Evolutionary conservation across 2,888 invertebrate genomes (phyloP).

Genomic region (Boloria euphrosyne): DNA sequence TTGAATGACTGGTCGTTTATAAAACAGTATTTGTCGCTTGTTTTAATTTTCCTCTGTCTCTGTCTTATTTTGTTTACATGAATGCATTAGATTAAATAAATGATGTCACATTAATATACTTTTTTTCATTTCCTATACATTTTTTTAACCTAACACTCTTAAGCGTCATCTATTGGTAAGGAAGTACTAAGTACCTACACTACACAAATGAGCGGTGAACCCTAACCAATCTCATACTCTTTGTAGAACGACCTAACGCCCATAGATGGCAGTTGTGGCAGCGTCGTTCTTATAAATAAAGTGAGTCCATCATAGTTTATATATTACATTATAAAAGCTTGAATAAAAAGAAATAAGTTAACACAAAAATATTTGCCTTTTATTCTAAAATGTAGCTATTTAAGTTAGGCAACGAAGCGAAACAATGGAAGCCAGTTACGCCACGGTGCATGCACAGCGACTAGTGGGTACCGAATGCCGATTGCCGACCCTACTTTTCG

Average conservation of each 20-base stretch:
- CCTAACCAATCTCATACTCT: not conserved
- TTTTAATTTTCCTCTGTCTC: conserved; percentile 50
- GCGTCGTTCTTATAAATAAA: not conserved
- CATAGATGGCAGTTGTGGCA: conserved; percentile 37
- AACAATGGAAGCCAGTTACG: conserved; percentile 61
- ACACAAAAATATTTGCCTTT: not conserved
- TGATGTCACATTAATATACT: conserved; percentile 13
- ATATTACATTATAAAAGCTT: not conserved
- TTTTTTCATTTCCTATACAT: not conserved
- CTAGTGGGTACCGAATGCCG: conserved; percentile 38
- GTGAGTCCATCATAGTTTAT: not conserved
- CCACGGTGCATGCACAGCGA: conserved; percentile 51
- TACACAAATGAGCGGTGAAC: not conserved
- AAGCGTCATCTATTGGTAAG: conserved; percentile 23
- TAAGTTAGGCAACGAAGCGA: conserved; percentile 66
- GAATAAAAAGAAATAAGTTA: not conserved
- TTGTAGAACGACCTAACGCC: conserved; percentile 5
- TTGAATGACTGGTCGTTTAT: conserved; percentile 15
- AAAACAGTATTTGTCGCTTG: conserved; percentile 47
- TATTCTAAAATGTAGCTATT: conserved; percentile 34
- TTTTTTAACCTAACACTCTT: not conserved
- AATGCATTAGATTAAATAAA: conserved; percentile 73
- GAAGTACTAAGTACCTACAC: too few relatives aligned
- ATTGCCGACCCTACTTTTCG: conserved; percentile 63
- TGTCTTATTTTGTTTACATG: conserved; percentile 51